These are phyloP conservation scores for Myotis lucifugus DNA, from an alignment of 2,113 vertebrate genomes.

Conservation along the genomic window DNA sequence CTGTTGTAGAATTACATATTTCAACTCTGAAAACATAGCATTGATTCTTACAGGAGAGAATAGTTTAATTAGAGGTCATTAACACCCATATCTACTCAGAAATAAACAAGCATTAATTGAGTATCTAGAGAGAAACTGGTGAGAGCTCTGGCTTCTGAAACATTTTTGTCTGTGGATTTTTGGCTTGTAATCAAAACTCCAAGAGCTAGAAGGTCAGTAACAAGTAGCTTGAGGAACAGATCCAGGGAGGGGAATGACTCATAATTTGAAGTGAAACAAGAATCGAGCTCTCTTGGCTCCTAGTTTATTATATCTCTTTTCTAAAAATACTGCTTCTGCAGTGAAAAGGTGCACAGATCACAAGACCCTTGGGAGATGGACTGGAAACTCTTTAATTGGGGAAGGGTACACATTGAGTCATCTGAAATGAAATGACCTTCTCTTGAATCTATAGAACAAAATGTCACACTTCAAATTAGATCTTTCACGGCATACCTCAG, in stretches of 20 bases:
- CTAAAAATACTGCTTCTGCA: conserved; percentile 6
- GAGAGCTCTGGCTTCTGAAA: conserved; percentile 29
- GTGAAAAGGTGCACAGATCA: conserved; percentile 11
- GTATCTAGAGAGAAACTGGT: conserved; percentile 22
- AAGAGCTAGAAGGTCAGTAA: not conserved
- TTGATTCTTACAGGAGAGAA: conserved; percentile 9
- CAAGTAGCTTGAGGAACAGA: conserved; percentile 17
- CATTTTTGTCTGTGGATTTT: conserved; percentile 1
- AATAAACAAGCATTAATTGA: conserved; percentile 30
- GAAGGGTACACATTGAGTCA: not conserved
- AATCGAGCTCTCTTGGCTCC: not conserved
- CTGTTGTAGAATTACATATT: conserved; percentile 27
- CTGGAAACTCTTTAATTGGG: not conserved
- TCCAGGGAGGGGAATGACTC: not conserved
- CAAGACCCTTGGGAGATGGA: not conserved
- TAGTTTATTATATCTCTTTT: not conserved
- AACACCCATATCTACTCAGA: not conserved
- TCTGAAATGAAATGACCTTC: conserved; percentile 6
- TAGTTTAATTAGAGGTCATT: not conserved
- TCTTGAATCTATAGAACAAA: conserved; percentile 30
- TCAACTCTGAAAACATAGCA: not conserved
- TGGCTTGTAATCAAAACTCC: not conserved
- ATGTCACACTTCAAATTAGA: not conserved
- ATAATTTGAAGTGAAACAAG: conserved; percentile 15
- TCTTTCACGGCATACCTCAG: not conserved